Base-by-base conservation (phyloP, 2,888 invertebrate genomes). In the Plusia festucae region DNA sequence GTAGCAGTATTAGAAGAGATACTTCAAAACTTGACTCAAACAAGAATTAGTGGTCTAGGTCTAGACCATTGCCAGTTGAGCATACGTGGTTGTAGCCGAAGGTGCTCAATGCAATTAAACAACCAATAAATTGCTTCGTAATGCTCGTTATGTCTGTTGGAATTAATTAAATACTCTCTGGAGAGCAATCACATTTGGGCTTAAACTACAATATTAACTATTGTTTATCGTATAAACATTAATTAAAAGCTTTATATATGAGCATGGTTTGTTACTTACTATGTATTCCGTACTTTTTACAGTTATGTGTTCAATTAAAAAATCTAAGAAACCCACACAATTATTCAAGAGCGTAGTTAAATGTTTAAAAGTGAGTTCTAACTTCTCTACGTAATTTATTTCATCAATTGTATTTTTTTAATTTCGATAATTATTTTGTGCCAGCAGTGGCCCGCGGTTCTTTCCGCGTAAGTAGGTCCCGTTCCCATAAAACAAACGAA, bases 101-200 rank as follows among this genome's bases (percentile, higher is more conserved):
- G 18, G 16, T 30, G 55, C 5, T 18, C 40, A 55, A 49, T 46
- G 60, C 34, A 65, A 65, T 65, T 65, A 53, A 56, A 59, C 30
- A 7, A 30, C 40, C 59, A 18, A 66, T 66, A 66, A 55, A 71
- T 61, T 64, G 53, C n/a, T 30, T 27, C 49, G 22, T 64, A 44
- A n/a, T 49, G 46, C 62, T 30, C 30, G 32, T 58, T 57, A 62
- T 53, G 46, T 53, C 44, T 44, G 11, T 40, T 56, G 44, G 57
- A 58, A 44, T 56, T 18, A 49, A 60, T 65, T 20, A 67, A 78
- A 59, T 62, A 34, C 58, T 51, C 72, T 55, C 69, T 13, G 9
- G 72, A 58, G 78, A 8, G 66, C 40, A 65, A 68, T 78, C 44
- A 30, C 30, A 67, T 65, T 60, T 34, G 30, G 7, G 40, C 53